Evolutionary conservation across 1,140 invertebrate genomes (phyloP).

Genomic region (Drosophila aff.): DNA sequence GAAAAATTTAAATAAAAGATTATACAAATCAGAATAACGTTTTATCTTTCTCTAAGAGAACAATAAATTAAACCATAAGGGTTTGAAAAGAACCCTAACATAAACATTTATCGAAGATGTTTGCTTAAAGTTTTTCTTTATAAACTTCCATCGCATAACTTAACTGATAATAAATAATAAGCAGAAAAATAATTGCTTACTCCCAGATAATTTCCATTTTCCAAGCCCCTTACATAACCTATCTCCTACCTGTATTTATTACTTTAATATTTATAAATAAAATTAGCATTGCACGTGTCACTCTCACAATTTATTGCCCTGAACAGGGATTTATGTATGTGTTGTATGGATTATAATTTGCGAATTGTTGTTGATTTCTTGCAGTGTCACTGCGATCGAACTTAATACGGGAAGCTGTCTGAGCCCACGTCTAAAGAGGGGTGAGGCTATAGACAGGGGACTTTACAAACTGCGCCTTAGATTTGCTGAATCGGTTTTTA

Average conservation of each 20-base stretch:
- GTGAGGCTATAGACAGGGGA: conserved; percentile 2
- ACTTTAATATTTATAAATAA: conserved; percentile 22
- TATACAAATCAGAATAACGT: no score
- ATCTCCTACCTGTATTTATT: background rate
- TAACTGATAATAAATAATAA: background rate
- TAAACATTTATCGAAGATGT: no score
- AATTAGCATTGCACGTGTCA: conserved; percentile 39
- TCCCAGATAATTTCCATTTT: background rate
- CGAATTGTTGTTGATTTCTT: conserved; percentile 33
- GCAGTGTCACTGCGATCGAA: conserved; percentile 53
- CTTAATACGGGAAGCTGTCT: conserved; percentile 25
- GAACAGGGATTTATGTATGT: conserved; percentile 22
- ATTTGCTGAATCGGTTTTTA: conserved; percentile 24
- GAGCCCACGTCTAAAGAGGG: conserved; percentile 11
- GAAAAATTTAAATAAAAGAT: background rate
- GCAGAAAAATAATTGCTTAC: background rate
- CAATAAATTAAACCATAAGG: no score
- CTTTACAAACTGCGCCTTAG: conserved; percentile 67
- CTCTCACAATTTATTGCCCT: conserved; percentile 12
- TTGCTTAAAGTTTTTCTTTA: background rate
- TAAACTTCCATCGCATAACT: background rate
- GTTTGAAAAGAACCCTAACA: no score
- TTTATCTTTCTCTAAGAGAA: no score
- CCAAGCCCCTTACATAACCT: background rate
- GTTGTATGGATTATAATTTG: conserved; percentile 34